These are phyloP conservation scores for Glaucidium brasilianum DNA, from an alignment of 2,113 vertebrate species.

Conservation along the genomic window DNA sequence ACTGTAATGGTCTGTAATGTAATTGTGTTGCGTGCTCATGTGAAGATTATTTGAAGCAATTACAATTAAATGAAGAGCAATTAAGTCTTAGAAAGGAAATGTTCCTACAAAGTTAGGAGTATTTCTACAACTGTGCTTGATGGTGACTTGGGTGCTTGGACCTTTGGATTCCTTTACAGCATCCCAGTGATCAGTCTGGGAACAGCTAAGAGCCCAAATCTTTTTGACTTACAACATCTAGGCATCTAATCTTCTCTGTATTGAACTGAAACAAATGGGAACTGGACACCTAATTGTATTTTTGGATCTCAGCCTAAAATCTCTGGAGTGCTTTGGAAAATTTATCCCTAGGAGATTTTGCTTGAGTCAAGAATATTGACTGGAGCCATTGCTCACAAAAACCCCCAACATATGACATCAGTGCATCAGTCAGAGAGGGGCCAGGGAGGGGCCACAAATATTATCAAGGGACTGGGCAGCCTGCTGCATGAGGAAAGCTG, in stretches of 20 bases:
- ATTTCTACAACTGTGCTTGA: neutral
- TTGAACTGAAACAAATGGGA: neutral
- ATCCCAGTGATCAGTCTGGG: neutral
- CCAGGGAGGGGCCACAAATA: too few species aligned
- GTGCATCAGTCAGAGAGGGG: neutral
- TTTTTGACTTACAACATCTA: neutral
- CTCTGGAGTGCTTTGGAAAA: neutral
- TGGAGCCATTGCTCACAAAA: neutral
- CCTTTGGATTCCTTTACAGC: neutral
- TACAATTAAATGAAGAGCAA: neutral
- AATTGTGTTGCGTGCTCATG: neutral
- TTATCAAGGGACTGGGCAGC: too few species aligned
- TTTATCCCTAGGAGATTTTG: constrained; percentile 7
- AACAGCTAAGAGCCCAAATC: neutral
- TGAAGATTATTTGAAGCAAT: neutral
- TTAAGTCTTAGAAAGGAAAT: neutral
- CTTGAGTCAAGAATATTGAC: neutral
- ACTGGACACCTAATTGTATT: neutral
- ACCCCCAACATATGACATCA: neutral
- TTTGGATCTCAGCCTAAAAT: constrained; percentile 39
- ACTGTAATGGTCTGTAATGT: neutral
- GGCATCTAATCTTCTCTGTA: neutral
- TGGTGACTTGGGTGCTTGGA: neutral
- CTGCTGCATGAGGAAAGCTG: too few species aligned
- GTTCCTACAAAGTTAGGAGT: neutral